Conservation (phyloP, 1,140 invertebrate species). For the Diorhabda sublineata region DNA sequence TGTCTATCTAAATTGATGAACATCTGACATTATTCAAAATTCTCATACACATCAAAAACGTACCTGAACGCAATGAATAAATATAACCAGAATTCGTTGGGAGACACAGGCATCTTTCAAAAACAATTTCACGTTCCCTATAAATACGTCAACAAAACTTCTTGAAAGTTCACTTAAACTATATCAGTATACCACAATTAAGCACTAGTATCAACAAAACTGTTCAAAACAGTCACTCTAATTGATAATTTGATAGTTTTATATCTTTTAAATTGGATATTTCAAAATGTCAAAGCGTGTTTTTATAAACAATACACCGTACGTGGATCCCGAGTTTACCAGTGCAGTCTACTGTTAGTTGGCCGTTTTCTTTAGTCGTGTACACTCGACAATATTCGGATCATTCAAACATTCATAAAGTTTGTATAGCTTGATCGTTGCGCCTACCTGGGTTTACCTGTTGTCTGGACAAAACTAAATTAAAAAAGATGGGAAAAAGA, state of each 20-base stretch:
- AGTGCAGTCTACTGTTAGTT: slow-evolving; percentile 21
- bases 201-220: not conserved
- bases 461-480: slow-evolving; percentile 7
- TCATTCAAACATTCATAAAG: slow-evolving; percentile 14
- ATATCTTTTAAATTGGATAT: not conserved
- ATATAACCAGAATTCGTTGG: slow-evolving; percentile 4
- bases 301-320: slow-evolving; percentile 1
- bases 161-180: slow-evolving; percentile 15
- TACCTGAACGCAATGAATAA: slow-evolving; percentile 4
- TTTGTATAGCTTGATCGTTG: slow-evolving; percentile 13
- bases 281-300: not conserved
- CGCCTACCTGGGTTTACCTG: slow-evolving; percentile 18
- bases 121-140: slow-evolving; percentile 4
- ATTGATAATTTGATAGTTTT: not conserved
- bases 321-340: slow-evolving; percentile 13
- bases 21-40: too few species aligned
- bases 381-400: slow-evolving; percentile 10
- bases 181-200: not conserved
- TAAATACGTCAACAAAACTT: slow-evolving; percentile 7
- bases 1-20: too few species aligned
- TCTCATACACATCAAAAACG: not conserved
- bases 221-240: not conserved
- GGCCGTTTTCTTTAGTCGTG: slow-evolving; percentile 9
- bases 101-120: slow-evolving; percentile 11
- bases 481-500: too few species aligned